Evolutionary conservation across 2,888 invertebrate species (phyloP).

Genomic region (Salpingus planirostris): DNA sequence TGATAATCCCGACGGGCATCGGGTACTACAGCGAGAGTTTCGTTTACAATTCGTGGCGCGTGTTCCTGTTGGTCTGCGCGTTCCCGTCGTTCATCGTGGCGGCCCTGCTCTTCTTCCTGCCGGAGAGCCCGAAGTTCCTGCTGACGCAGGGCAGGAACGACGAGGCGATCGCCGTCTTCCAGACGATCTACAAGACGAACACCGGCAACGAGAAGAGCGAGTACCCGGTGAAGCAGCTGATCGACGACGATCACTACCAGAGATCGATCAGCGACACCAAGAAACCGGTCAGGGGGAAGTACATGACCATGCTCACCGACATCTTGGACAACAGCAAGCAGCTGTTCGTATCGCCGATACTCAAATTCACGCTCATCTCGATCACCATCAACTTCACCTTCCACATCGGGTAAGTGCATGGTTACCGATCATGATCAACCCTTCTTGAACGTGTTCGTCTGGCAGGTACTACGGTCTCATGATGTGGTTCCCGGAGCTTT

Average conservation of each 20-base stretch:
- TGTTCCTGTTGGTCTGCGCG: constrained; percentile 82
- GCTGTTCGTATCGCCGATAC: constrained; percentile 69
- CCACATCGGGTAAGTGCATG: constrained; percentile 77
- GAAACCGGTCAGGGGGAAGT: constrained; percentile 55
- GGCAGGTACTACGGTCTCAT: constrained; percentile 83
- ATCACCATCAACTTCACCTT: constrained; percentile 87
- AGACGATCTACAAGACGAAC: constrained; percentile 71
- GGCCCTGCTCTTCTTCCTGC: constrained; percentile 69
- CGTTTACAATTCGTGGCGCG: constrained; percentile 85
- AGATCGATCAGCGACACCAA: constrained; percentile 38
- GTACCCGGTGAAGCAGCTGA: constrained; percentile 66
- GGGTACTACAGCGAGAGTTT: constrained; percentile 60
- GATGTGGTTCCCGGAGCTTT: constrained; percentile 97
- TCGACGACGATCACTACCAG: constrained; percentile 47
- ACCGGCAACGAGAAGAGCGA: constrained; percentile 65
- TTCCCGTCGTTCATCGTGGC: constrained; percentile 83
- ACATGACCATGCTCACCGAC: constrained; percentile 63
- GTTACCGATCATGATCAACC: too few relatives aligned
- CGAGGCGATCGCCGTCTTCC: constrained; percentile 73
- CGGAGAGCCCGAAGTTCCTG: constrained; percentile 87
- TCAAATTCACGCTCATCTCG: constrained; percentile 75
- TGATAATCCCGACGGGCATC: constrained; percentile 66
- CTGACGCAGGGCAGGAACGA: constrained; percentile 70
- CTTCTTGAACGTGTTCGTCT: constrained; percentile 4
- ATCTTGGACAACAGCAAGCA: constrained; percentile 75